Conservation (phyloP, 2,113 vertebrate genomes). For the Notiomystis cincta region DNA sequence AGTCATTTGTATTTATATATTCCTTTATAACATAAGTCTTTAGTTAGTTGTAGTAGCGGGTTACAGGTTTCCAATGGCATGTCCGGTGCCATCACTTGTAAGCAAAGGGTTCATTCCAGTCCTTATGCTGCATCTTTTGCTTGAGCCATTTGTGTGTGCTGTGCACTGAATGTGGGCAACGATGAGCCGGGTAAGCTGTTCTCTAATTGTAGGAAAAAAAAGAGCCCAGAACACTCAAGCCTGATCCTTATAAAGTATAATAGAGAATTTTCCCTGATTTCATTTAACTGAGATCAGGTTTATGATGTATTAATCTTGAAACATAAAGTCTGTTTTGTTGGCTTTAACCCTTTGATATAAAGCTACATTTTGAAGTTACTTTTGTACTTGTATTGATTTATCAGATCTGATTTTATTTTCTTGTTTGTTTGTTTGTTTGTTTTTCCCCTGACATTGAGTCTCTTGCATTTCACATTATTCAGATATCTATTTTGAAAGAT, state of each 20-base stretch:
- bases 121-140: slow-evolving; percentile 59
- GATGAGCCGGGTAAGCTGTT: background rate
- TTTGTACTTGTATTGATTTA: slow-evolving; percentile 23
- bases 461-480: slow-evolving; percentile 20
- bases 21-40: slow-evolving; percentile 26
- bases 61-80: slow-evolving; percentile 6
- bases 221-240: background rate
- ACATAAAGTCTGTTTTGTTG: background rate
- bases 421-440: background rate
- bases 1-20: slow-evolving; percentile 46
- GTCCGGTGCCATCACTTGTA: background rate
- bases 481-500: background rate
- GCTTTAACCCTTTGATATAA: slow-evolving; percentile 7
- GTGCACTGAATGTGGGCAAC: slow-evolving; percentile 8
- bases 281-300: background rate
- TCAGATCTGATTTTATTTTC: background rate
- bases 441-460: background rate
- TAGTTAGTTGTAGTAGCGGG: slow-evolving; percentile 4
- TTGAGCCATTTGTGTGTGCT: slow-evolving; percentile 46
- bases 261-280: background rate
- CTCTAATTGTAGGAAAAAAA: background rate
- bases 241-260: background rate
- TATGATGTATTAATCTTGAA: background rate
- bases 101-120: slow-evolving; percentile 11
- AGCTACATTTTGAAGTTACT: background rate